Evolutionary conservation across 1,140 invertebrate species (phyloP), one percentile per base, ranked within the genome.

Genomic region (Drosophila erecta): DNA sequence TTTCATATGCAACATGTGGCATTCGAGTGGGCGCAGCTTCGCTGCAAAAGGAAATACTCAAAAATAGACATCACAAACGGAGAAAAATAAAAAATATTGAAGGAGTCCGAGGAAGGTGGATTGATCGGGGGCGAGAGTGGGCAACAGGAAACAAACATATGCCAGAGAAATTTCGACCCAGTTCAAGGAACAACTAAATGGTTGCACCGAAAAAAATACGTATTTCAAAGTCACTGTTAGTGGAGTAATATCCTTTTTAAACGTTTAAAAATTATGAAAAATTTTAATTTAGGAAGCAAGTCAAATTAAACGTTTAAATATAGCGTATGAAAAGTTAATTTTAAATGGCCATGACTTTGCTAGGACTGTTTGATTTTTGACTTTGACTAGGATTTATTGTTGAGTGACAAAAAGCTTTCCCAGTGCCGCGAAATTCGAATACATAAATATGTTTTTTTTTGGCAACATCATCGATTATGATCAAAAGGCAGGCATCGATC

Each of bases 1-100:
- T 87, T 87, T 84, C 72, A 87, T 87, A 87, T 87, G 85, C 84
- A 87, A 89, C 84, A 89, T 89, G 80, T 75, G 64, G 78, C 77
- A 43, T 47, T 57, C 64, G 71, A 83, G 83, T 87, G 83, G 83
- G 83, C 81, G 81, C 76, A 81, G 59, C 70, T 53, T 44, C 58
- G 58, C 83, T 60, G 58, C 64, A 71, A 75, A 77, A 62, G 55
- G 56, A 66, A 65, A 55, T 69, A 81, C 71, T 76, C 75, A 77
- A 66, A 79, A 89, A 87, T 87, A 87, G 84, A 87, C 84, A 89
- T 83, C 79, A 89, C 59, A 44, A 55, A 58, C 53, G 20, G 64
- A 43, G 60, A 17, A 51, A 51, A 51, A 51, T 51, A 51, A 62
- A 47, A 58, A 72, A 57, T 44, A 66, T 47, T 24, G 47, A 47